Evolutionary conservation across 2,797 vertebrate species (phyloP).

Genomic region (Syndactyla subalaris): DNA sequence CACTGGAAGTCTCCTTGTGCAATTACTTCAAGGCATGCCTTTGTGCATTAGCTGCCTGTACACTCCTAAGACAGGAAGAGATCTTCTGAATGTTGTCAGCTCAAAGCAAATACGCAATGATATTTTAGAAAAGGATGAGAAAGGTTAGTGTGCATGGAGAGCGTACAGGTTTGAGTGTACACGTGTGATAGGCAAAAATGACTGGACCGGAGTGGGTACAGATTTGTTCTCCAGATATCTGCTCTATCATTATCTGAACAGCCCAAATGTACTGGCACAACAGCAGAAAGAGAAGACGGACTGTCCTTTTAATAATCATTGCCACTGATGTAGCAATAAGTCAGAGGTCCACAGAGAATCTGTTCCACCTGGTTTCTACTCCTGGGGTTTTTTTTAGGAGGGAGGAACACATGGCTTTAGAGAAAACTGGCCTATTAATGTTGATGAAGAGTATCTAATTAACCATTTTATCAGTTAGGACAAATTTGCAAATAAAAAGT

Average conservation of each 20-base stretch:
- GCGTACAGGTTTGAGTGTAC: background rate
- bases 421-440: background rate
- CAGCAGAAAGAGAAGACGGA: background rate
- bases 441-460: background rate
- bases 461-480: background rate
- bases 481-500: background rate
- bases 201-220: accelerated
- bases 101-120: background rate
- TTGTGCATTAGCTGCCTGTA: background rate
- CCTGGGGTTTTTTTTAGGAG: background rate
- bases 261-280: background rate
- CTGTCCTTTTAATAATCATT: background rate
- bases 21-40: background rate
- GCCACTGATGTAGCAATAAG: background rate
- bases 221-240: background rate
- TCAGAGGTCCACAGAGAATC: background rate
- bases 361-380: background rate
- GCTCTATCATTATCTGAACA: background rate
- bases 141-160: background rate
- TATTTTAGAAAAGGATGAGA: background rate
- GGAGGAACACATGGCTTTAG: background rate
- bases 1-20: background rate
- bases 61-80: background rate
- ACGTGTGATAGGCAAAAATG: background rate
- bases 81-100: background rate